Evolutionary conservation across 2,113 vertebrate genomes (phyloP).

Genomic region (Upupa epops): DNA sequence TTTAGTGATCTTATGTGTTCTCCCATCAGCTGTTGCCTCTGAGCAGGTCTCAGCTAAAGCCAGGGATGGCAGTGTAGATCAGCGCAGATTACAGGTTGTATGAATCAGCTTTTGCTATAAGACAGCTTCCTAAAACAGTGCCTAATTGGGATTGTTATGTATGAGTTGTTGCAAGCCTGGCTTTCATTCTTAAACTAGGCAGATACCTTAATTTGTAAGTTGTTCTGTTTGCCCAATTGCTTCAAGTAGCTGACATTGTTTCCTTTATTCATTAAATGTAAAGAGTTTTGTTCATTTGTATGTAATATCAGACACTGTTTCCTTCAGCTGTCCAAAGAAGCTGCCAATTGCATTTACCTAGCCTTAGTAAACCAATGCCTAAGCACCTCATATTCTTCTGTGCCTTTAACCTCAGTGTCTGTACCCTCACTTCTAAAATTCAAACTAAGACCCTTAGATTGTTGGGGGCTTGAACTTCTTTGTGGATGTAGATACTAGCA

Average conservation of each 20-base stretch:
- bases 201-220: background rate
- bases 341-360: background rate
- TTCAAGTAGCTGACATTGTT: background rate
- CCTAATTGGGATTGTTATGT: background rate
- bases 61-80: background rate
- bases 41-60: background rate
- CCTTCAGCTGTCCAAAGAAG: background rate
- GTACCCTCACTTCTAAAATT: background rate
- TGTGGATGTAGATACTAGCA: background rate
- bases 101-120: background rate
- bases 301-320: background rate
- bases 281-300: background rate
- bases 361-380: background rate
- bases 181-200: background rate
- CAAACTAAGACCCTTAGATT: background rate
- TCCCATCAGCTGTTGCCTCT: background rate
- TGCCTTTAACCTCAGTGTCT: background rate
- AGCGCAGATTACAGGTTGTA: rapidly evolving
- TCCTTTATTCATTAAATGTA: background rate
- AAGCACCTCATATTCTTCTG: background rate
- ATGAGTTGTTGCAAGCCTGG: background rate
- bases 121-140: background rate
- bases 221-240: background rate
- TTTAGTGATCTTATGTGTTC: background rate
- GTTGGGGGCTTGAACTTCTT: background rate